These are phyloP conservation scores for Leptosomus discolor DNA, from an alignment of 2,113 vertebrate genomes.

Conservation along the genomic window DNA sequence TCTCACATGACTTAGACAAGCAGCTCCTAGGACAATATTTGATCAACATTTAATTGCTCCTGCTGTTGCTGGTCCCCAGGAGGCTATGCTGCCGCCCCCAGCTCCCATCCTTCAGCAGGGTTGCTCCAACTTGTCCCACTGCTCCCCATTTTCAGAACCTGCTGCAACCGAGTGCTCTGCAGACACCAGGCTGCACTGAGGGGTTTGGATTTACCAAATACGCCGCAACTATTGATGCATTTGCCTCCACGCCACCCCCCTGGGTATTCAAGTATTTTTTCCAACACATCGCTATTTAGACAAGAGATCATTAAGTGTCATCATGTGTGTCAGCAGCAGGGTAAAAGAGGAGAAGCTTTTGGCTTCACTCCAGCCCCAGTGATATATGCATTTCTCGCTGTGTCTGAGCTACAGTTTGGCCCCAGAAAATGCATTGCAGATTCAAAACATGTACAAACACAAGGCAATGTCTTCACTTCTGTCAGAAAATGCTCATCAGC, in stretches of 20 bases:
- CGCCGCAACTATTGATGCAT: accelerated
- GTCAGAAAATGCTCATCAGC: background rate
- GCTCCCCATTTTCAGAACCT: background rate
- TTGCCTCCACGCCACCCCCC: background rate
- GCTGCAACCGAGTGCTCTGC: background rate
- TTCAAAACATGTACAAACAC: background rate
- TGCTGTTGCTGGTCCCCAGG: background rate
- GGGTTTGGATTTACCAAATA: background rate
- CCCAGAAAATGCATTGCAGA: background rate
- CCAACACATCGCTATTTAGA: background rate
- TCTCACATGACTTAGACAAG: background rate
- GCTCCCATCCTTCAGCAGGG: background rate
- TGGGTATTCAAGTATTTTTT: background rate
- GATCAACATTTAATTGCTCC: background rate
- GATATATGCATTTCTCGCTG: background rate
- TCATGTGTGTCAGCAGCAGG: background rate
- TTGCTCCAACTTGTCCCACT: background rate
- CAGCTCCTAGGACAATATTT: background rate
- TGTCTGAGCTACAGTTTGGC: background rate
- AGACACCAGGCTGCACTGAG: background rate
- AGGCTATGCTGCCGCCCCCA: background rate
- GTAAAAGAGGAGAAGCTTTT: background rate
- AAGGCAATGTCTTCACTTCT: background rate
- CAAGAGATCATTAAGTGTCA: slow-evolving; percentile 3
- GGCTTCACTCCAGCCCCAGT: background rate